These are phyloP conservation scores for Ypsolopha sequella DNA, from an alignment of 2,888 invertebrate species.

Conservation along the genomic window DNA sequence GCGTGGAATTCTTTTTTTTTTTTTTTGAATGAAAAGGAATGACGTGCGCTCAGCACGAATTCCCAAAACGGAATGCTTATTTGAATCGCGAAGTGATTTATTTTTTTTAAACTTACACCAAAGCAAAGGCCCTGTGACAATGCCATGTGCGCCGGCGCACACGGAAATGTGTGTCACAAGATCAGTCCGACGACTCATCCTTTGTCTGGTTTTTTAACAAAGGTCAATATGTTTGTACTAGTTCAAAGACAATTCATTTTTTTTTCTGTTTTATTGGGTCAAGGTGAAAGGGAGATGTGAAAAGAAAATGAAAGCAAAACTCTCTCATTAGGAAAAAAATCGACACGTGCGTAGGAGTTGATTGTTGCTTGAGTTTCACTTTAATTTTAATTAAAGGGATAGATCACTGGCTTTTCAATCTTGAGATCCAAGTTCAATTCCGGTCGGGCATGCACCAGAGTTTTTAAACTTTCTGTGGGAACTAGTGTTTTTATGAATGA, in stretches of 20 bases:
- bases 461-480: no score
- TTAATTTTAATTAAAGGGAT: background rate
- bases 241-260: conserved; percentile 12
- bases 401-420: background rate
- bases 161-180: conserved; percentile 49
- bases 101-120: conserved; percentile 32
- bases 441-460: no score
- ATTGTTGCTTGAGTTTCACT: background rate
- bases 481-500: no score
- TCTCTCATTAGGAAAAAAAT: background rate
- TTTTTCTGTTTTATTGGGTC: background rate
- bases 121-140: conserved; percentile 30
- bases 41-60: conserved; percentile 32
- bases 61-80: conserved; percentile 45
- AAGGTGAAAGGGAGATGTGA: conserved; percentile 10
- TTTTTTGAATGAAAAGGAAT: conserved; percentile 2
- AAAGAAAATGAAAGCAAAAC: conserved; percentile 4
- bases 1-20: conserved; percentile 3
- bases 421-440: background rate
- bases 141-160: conserved; percentile 27
- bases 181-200: conserved; percentile 46
- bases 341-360: background rate
- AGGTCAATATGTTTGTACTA: conserved; percentile 10
- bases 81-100: conserved; percentile 32
- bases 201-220: conserved; percentile 23